Conservation (phyloP, 2,113 vertebrate species). For the Rattus rattus region DNA sequence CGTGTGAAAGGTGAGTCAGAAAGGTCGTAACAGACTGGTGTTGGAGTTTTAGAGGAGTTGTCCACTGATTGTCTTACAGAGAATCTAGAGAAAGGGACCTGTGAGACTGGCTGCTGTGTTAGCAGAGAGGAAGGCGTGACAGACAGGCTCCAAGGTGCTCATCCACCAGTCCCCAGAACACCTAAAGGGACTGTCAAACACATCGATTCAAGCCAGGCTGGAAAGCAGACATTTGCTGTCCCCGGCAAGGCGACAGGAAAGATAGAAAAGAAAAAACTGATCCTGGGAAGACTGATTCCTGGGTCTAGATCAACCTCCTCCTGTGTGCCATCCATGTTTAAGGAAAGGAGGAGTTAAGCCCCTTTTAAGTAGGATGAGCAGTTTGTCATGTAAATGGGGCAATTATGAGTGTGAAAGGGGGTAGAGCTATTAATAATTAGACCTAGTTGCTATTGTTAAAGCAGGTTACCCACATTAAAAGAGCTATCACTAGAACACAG, state of each 20-base stretch:
- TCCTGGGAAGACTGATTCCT: not conserved
- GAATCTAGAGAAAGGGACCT: not conserved
- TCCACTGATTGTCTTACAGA: not conserved
- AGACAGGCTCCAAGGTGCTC: not conserved
- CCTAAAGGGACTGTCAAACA: not conserved
- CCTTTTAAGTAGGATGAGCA: slow-evolving; percentile 38
- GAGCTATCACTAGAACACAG: not conserved
- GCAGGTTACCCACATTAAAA: slow-evolving; percentile 49
- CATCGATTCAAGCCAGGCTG: not conserved
- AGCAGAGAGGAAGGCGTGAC: not conserved
- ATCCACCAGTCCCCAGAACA: not conserved
- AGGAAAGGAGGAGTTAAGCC: slow-evolving; percentile 18
- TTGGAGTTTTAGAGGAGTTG: not conserved
- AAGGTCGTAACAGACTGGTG: not conserved
- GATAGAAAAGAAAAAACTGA: not conserved
- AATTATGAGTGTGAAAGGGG: slow-evolving; percentile 2
- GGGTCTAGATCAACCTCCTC: not conserved
- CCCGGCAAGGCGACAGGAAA: not conserved
- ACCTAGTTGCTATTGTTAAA: slow-evolving; percentile 33
- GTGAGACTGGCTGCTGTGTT: not conserved
- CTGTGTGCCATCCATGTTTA: not conserved
- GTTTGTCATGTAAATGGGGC: slow-evolving; percentile 18
- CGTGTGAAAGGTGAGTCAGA: not conserved
- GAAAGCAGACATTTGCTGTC: not conserved
- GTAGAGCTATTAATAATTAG: slow-evolving; percentile 55